Percentiles rank a stretch among this genome's conserved stretches.
Conservation (phyloP, 2,797 vertebrate genomes). For the Benthosema pterotum region DNA sequence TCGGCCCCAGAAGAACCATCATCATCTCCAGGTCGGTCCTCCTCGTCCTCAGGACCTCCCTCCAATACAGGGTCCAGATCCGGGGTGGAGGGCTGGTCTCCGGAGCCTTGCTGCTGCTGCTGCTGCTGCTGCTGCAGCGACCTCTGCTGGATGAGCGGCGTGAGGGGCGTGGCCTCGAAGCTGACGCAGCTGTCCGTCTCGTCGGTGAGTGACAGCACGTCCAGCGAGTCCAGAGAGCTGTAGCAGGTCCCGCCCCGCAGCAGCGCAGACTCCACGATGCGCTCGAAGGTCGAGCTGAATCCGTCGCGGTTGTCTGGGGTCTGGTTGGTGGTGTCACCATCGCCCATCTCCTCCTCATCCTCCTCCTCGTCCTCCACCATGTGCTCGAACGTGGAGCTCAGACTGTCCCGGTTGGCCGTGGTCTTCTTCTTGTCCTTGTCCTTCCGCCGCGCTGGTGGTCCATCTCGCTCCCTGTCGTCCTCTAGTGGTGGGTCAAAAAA, state of each 20-base stretch:
- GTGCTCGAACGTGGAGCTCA: conserved; percentile 93
- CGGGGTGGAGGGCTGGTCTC: too few relatives aligned
- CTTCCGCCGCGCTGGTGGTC: too few relatives aligned
- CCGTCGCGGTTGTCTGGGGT: conserved; percentile 92
- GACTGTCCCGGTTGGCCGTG: conserved; percentile 86
- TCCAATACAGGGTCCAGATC: too few relatives aligned
- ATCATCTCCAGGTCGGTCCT: conserved; percentile 22
- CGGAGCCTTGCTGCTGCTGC: conserved; percentile 83
- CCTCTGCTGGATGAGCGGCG: conserved; percentile 95
- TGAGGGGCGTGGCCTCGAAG: conserved; percentile 94
- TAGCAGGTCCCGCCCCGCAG: conserved; percentile 92
- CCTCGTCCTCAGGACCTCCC: conserved; percentile 61
- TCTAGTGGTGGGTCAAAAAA: too few relatives aligned
- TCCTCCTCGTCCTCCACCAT: conserved; percentile 80
- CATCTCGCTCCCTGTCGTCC: too few relatives aligned
- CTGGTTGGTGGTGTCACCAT: too few relatives aligned
- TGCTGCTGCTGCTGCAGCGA: conserved; percentile 84
- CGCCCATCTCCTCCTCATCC: too few relatives aligned
- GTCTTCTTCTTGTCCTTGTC: too few relatives aligned
- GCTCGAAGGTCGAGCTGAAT: conserved; percentile 95
- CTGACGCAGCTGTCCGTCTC: conserved; percentile 98
- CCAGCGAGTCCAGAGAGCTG: conserved; percentile 95
- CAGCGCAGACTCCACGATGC: conserved; percentile 94
- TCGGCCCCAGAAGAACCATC: too few relatives aligned
- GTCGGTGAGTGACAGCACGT: conserved; percentile 92